Evolutionary conservation across 2,113 vertebrate genomes (phyloP), one percentile per base, ranked within the genome.

Genomic region (Paratilapia polleni): DNA sequence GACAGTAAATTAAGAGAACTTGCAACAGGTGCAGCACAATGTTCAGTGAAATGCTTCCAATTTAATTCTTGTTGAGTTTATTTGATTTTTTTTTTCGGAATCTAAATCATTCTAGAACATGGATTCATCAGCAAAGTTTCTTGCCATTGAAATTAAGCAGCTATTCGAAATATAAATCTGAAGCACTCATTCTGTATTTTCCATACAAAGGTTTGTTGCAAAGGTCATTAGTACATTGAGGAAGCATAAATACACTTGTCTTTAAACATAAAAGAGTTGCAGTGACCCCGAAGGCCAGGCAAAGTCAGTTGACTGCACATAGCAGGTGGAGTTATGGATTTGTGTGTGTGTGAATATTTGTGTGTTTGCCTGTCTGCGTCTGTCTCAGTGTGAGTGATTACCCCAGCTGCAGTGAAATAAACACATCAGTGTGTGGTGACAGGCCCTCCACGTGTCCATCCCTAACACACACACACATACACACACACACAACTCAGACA

Each of bases 391-490:
- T 94, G 94, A 95, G 85, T 93, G 94, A 95, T 94, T 74, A 89
- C 84, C 83, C 91, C 94, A 95, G 92, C 93, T 94, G 94, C 92
- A 91, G 84, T 82, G 91, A 91, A 93, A 95, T 93, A 93, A 90
- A 95, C 92, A 90, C 87, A 94, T 95, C 93, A 95, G 86, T 91
- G 93, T 93, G 90, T 93, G 92, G 91, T 93, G 94, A 94, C 94
- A 95, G 88, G 90, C 64, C 68, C 58, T 88, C 85, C 89, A 85
- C 63, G 41, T 81, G 83, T 93, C 61, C 66, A 60, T 38, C 68
- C 19, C 19, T 73, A 54, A 64, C 31, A 77, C 87, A 64, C 76
- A 66, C 63, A 66, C 54, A 59, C 59, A 58, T 31, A 70, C 24
- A 77, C 83, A 63, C 66, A 68, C 26, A 64, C 58, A 63, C 70